Percentiles rank a stretch among this genome's conserved stretches.
Conservation (phyloP, 2,888 invertebrate species). For the Drosophila nigricruria region DNA sequence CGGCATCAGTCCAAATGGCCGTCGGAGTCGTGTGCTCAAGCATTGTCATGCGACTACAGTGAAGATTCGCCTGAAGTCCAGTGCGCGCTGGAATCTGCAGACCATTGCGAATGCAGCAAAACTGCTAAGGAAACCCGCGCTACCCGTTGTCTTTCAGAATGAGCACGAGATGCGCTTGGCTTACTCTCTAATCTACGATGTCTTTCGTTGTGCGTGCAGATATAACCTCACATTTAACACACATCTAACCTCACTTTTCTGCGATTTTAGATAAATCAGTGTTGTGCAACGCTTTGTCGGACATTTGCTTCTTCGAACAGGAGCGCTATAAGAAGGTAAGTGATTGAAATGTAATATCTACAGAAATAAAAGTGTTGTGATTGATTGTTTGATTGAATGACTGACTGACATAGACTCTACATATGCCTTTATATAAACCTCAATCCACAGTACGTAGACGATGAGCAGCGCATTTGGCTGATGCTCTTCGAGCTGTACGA, state of each 20-base stretch:
- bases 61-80: conserved; percentile 66
- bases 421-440: not conserved
- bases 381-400: not conserved
- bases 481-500: conserved; percentile 87
- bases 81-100: conserved; percentile 77
- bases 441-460: conserved; percentile 68
- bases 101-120: conserved; percentile 83
- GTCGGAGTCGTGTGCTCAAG: conserved; percentile 54
- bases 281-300: conserved; percentile 85
- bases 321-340: conserved; percentile 79
- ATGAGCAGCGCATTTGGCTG: conserved; percentile 86
- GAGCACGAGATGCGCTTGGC: conserved; percentile 87
- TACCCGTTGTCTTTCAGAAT: conserved; percentile 80
- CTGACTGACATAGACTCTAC: not conserved
- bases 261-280: conserved; percentile 86
- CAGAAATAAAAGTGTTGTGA: not conserved
- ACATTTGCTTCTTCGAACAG: conserved; percentile 85
- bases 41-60: conserved; percentile 75
- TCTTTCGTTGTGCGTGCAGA: conserved; percentile 86
- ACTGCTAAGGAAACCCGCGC: conserved; percentile 77
- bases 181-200: conserved; percentile 87
- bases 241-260: conserved; percentile 10
- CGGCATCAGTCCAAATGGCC: conserved; percentile 70
- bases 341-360: no score
- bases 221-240: not conserved